A percentile compares a stretch with the other conserved stretches of the same genome.
Evolutionary conservation across 2,797 vertebrate genomes (phyloP).

Genomic region (Falco berigora): DNA sequence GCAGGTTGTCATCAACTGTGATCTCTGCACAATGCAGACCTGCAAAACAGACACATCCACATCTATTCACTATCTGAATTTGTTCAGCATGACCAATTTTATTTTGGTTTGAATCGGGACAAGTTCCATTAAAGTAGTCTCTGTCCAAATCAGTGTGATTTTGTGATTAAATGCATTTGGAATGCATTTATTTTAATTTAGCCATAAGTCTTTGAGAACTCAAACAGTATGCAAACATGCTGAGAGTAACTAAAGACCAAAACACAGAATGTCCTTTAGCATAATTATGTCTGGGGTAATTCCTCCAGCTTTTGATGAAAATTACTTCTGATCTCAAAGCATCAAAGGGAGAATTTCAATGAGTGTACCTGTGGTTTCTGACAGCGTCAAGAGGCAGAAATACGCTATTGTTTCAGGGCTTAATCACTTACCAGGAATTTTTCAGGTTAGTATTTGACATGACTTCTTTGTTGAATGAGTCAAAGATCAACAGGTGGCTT

Average conservation of each 20-base stretch:
- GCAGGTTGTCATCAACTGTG: neutral
- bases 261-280: neutral
- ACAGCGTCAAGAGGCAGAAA: neutral
- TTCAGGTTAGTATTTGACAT: constrained; percentile 4
- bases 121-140: neutral
- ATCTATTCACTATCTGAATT: neutral
- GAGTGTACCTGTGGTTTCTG: constrained; percentile 1
- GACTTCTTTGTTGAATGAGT: constrained; percentile 27
- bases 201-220: neutral
- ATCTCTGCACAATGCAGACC: neutral
- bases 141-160: neutral
- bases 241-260: neutral
- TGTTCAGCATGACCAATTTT: neutral
- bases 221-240: neutral
- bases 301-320: neutral
- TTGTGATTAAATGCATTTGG: neutral
- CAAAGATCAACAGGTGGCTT: neutral
- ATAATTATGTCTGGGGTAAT: neutral
- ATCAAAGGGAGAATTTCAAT: constrained; percentile 5
- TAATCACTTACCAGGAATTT: constrained; percentile 59
- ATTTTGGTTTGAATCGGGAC: neutral
- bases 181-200: neutral
- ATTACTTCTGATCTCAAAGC: neutral
- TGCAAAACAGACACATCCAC: neutral
- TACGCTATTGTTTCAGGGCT: neutral